These are phyloP conservation scores for Popillia japonica DNA, from an alignment of 1,140 invertebrate genomes.

Conservation along the genomic window DNA sequence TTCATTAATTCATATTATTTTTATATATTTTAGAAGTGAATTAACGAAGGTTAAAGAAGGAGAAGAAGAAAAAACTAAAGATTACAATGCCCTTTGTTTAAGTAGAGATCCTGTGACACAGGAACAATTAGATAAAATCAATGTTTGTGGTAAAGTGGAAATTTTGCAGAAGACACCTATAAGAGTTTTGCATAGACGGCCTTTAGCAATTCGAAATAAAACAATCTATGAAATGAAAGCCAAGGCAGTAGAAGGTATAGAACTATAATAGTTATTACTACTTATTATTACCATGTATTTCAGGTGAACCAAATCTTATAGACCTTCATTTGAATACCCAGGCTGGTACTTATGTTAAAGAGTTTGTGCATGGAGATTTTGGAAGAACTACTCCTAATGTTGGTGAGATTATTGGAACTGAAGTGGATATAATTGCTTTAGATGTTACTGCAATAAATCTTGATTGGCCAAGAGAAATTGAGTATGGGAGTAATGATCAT, in stretches of 20 bases:
- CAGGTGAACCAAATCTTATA: constrained; percentile 67
- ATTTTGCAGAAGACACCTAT: constrained; percentile 83
- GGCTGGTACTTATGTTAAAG: constrained; percentile 96
- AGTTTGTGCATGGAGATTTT: constrained; percentile 96
- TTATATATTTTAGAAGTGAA: constrained; percentile 67
- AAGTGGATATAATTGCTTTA: constrained; percentile 78
- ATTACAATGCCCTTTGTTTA: constrained; percentile 82
- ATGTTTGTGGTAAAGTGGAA: constrained; percentile 64
- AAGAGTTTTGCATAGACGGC: constrained; percentile 83
- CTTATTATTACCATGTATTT: constrained; percentile 41
- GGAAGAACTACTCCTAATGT: constrained; percentile 81
- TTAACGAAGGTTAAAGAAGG: constrained; percentile 81
- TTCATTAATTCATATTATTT: too few relatives aligned
- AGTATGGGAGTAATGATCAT: neutral
- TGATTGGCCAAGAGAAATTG: constrained; percentile 67
- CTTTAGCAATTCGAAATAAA: constrained; percentile 71
- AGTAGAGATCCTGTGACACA: constrained; percentile 62
- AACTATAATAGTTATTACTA: too few relatives aligned
- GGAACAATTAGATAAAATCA: constrained; percentile 65
- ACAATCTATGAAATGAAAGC: constrained; percentile 71
- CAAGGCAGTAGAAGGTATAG: constrained; percentile 35
- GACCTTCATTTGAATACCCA: constrained; percentile 80
- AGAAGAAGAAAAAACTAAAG: constrained; percentile 86
- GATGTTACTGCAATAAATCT: constrained; percentile 75
- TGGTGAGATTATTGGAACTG: constrained; percentile 64